Evolutionary conservation across 2,113 vertebrate species (phyloP).

Genomic region (Platichthys stellatus): DNA sequence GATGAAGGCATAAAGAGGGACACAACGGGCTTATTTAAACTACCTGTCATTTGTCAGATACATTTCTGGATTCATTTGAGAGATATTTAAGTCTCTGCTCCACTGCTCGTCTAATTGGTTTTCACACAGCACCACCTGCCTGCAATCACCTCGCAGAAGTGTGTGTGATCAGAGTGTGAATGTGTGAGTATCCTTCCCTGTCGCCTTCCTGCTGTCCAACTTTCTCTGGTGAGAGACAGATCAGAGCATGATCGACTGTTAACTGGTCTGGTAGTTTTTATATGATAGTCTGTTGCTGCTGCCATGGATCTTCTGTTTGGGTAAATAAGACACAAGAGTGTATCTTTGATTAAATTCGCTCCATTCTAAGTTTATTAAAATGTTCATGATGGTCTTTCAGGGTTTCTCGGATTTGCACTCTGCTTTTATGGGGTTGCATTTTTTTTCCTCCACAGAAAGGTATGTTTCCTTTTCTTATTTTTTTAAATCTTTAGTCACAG

Average conservation of each 20-base stretch:
- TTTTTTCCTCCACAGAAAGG: slow-evolving; percentile 51
- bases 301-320: slow-evolving; percentile 58
- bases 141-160: slow-evolving; percentile 33
- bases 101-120: slow-evolving; percentile 27
- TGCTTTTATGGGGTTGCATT: slow-evolving; percentile 47
- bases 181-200: not conserved
- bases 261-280: slow-evolving; percentile 4
- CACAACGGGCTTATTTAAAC: not conserved
- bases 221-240: not conserved
- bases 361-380: not conserved
- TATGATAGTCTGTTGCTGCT: slow-evolving; percentile 10
- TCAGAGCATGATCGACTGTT: slow-evolving; percentile 10
- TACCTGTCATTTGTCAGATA: not conserved
- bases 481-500: not conserved
- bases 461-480: not conserved
- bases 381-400: slow-evolving; percentile 28
- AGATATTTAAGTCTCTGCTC: not conserved
- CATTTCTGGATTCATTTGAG: not conserved
- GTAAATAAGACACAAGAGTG: slow-evolving; percentile 34
- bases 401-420: slow-evolving; percentile 36
- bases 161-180: slow-evolving; percentile 15
- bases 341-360: not conserved
- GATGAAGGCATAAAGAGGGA: not conserved
- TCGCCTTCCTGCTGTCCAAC: slow-evolving; percentile 1
- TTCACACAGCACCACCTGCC: slow-evolving; percentile 54